These are phyloP conservation scores for Coremacera marginata DNA, from an alignment of 2,888 invertebrate genomes.

Conservation along the genomic window DNA sequence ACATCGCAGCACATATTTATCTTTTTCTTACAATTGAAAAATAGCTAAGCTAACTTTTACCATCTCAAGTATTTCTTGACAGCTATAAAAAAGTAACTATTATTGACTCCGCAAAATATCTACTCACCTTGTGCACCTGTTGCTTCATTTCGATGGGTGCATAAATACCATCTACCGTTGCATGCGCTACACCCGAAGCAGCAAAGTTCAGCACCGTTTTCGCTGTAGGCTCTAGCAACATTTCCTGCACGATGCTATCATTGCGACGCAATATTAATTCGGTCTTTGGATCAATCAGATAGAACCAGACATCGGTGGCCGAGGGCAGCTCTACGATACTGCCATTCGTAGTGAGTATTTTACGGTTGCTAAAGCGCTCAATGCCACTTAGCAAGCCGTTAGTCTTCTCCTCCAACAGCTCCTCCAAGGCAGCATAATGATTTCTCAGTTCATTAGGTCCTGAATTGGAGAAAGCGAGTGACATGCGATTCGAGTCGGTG, in stretches of 20 bases:
- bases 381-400: slow-evolving; percentile 83
- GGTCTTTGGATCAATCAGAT: slow-evolving; percentile 83
- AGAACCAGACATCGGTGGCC: slow-evolving; percentile 90
- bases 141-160: slow-evolving; percentile 69
- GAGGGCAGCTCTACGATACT: slow-evolving; percentile 77
- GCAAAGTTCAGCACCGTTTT: slow-evolving; percentile 78
- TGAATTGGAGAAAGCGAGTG: slow-evolving; percentile 81
- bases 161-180: slow-evolving; percentile 78
- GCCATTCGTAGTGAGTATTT: slow-evolving; percentile 80
- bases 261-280: slow-evolving; percentile 82
- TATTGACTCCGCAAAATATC: too few relatives aligned
- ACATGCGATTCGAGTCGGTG: slow-evolving; percentile 80
- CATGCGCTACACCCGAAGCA: slow-evolving; percentile 77
- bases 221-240: slow-evolving; percentile 74
- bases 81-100: too few relatives aligned
- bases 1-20: too few relatives aligned
- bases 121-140: slow-evolving; percentile 64
- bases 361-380: slow-evolving; percentile 85
- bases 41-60: too few relatives aligned
- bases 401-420: slow-evolving; percentile 70
- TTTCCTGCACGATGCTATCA: slow-evolving; percentile 78
- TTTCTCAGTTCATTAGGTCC: slow-evolving; percentile 78
- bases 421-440: slow-evolving; percentile 70
- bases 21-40: too few relatives aligned
- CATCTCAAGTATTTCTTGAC: too few relatives aligned